A percentile compares a stretch with the other conserved stretches of the same genome.
phyloP scores from a whole-genome alignment of 1,140 invertebrate species.

The Lasaia peninsularis region DNA sequence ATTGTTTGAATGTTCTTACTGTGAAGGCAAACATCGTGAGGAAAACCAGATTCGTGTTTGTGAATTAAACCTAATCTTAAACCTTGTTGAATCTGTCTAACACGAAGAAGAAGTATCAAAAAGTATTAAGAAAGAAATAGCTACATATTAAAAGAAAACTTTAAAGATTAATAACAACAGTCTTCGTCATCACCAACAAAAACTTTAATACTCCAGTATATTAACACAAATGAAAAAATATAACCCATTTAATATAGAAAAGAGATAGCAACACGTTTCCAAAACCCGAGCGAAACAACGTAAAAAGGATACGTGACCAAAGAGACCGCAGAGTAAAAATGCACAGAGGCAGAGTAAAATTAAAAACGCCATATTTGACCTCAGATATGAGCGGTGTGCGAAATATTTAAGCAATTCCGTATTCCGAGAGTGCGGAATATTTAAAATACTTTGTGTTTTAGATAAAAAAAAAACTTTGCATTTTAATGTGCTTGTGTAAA shows the following conservation, averaged over 20 bases:
- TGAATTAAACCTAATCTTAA: too few species aligned
- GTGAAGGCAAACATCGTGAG: too few species aligned
- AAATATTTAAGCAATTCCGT: constrained; percentile 3
- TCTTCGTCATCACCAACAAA: too few species aligned
- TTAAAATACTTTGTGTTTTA: constrained; percentile 17
- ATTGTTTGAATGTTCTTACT: too few species aligned
- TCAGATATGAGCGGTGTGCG: constrained; percentile 8
- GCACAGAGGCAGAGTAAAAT: constrained; percentile 5
- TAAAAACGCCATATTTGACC: constrained; percentile 8
- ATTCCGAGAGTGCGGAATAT: neutral
- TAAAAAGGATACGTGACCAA: constrained; percentile 43
- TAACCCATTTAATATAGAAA: constrained; percentile 5
- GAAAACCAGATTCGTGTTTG: too few species aligned
- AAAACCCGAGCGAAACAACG: constrained; percentile 31
- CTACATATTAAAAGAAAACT: too few species aligned
- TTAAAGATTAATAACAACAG: too few species aligned
- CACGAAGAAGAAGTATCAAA: too few species aligned
- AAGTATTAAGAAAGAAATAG: too few species aligned
- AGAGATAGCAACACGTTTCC: constrained; percentile 1
- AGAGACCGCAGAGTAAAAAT: constrained; percentile 19
- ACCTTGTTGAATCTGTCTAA: too few species aligned
- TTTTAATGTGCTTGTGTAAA: constrained; percentile 14
- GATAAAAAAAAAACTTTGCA: constrained; percentile 5
- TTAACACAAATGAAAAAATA: constrained; percentile 7
- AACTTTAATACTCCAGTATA: neutral